These are phyloP conservation scores for Perodicticus potto DNA, from an alignment of 2,797 vertebrate species.

Conservation along the genomic window DNA sequence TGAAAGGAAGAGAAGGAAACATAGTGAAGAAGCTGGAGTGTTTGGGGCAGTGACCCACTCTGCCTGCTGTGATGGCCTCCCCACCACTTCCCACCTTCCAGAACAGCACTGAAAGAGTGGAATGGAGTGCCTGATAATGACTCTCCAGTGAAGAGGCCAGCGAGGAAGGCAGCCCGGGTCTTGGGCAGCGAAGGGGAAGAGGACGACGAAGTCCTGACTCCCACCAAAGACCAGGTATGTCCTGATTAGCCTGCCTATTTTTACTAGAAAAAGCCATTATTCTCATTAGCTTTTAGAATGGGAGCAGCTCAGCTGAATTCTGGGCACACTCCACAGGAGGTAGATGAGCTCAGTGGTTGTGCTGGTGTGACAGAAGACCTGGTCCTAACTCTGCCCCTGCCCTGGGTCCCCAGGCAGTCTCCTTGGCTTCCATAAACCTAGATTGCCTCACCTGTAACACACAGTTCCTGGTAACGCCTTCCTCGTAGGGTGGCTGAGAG, in stretches of 20 bases:
- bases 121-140: slow-evolving; percentile 67
- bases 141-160: slow-evolving; percentile 78
- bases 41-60: too few relatives aligned
- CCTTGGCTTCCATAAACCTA: not conserved
- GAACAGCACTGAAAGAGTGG: slow-evolving; percentile 71
- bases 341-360: not conserved
- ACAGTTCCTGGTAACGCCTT: rapidly evolving
- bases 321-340: not conserved
- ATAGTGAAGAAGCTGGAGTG: too few relatives aligned
- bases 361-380: rapidly evolving
- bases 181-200: slow-evolving; percentile 82
- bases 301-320: not conserved
- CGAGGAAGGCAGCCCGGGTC: slow-evolving; percentile 35
- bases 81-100: not conserved
- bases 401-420: not conserved
- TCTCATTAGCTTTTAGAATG: not conserved
- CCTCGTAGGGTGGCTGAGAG: too few relatives aligned
- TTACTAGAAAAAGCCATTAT: not conserved
- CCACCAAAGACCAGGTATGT: slow-evolving; percentile 53
- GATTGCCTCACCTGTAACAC: rapidly evolving
- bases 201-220: slow-evolving; percentile 55
- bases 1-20: not conserved
- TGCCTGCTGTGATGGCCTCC: not conserved
- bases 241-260: rapidly evolving
- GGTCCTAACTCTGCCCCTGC: not conserved